Evolutionary conservation across 1,140 invertebrate species (phyloP).

Genomic region (Tetragonula clypearis): DNA sequence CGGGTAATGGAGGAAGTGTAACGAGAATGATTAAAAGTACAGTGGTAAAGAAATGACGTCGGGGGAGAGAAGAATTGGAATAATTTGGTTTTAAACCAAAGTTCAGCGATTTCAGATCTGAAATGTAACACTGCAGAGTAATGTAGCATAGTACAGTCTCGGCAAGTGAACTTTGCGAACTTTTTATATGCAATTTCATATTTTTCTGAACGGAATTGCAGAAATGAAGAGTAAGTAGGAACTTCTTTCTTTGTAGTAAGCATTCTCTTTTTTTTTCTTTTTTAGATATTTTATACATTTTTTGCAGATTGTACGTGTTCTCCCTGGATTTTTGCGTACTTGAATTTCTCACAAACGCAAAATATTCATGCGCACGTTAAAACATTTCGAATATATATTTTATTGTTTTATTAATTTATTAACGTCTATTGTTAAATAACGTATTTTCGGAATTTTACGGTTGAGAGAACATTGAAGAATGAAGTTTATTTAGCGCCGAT

Average conservation of each 20-base stretch:
- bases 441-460: not conserved
- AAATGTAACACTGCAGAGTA: not conserved
- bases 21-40: not conserved
- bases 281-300: not conserved
- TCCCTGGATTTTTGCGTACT: not conserved
- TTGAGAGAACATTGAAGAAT: not conserved
- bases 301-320: not conserved
- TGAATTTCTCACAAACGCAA: no score
- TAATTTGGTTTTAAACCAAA: not conserved
- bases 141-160: not conserved
- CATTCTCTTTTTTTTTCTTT: not conserved
- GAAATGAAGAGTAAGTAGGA: no score
- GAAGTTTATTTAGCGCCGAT: conserved; percentile 13
- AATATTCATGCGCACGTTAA: no score
- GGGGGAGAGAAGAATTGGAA: not conserved
- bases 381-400: no score
- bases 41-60: not conserved
- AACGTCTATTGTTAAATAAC: not conserved
- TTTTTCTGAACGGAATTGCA: not conserved
- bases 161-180: not conserved
- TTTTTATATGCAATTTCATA: not conserved
- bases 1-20: not conserved
- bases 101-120: not conserved
- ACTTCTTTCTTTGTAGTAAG: not conserved
- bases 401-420: not conserved